These are phyloP conservation scores for Macrochelys suwanniensis DNA, from an alignment of 2,797 vertebrate species.

Conservation along the genomic window DNA sequence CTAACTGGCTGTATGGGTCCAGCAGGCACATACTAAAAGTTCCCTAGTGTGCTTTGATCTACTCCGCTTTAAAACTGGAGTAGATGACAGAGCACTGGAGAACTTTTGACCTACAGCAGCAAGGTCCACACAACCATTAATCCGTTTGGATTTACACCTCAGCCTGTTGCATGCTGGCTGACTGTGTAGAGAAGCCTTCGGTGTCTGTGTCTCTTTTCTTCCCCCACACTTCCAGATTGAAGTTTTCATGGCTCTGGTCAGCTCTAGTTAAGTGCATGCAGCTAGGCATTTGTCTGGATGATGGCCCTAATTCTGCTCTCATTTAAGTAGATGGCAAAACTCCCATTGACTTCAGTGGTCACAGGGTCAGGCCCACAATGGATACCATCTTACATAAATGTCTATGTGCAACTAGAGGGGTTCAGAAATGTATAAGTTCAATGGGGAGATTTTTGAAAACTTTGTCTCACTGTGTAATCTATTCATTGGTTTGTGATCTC, in stretches of 20 bases:
- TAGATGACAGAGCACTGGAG: background rate
- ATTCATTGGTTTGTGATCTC: background rate
- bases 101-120: background rate
- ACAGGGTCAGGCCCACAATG: background rate
- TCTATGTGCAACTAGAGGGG: background rate
- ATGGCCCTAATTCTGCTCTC: background rate
- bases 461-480: background rate
- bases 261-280: background rate
- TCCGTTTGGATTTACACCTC: background rate
- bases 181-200: background rate
- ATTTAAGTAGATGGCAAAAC: background rate
- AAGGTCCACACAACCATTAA: background rate
- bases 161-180: background rate
- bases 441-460: background rate
- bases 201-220: background rate
- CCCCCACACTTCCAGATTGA: background rate
- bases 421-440: background rate
- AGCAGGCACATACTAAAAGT: background rate
- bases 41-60: background rate
- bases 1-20: background rate
- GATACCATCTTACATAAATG: background rate
- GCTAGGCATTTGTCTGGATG: background rate
- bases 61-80: background rate
- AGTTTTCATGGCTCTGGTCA: background rate
- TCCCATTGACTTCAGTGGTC: background rate